Base-by-base conservation (phyloP, 2,888 invertebrate genomes). In the Pachycephus smyrnensis region DNA sequence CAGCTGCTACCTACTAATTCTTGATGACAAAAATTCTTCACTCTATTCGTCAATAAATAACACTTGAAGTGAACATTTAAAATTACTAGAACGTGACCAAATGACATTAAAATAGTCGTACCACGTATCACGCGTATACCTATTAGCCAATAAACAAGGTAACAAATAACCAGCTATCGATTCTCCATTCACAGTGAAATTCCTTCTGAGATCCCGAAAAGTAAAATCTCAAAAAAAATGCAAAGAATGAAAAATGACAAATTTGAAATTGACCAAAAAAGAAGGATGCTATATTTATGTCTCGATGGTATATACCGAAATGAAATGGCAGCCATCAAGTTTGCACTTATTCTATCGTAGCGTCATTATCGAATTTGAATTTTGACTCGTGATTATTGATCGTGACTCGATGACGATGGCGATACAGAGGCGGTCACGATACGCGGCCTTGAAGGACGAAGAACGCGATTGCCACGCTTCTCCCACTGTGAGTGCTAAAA, bases 391-490 rank as follows among this genome's bases (percentile, higher is more conserved):
- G 12, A 3, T 12, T 37, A 1, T 4, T 4, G 37, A 37, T 37
- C 40, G 40, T 55, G 40, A 55, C 40, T 55, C 40, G 40, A 55
- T 40, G 40, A 69, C 69, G 69, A 69, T 69, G 31, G 15, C 11
- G 71, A 71, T 31, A 33, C 32, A 33, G 33, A 71, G 71, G 71
- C 31, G 71, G 71, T 71, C 71, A 71, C 31, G 71, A 31, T 32
- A 33, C 12, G 31, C 73, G 80, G 77, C 89, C 89, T 84, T 89
- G 89, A 85, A 86, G 84, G 84, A 85, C 82, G 77, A 86, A 85
- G 85, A 87, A 86, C 84, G 85, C 83, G 88, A 85, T 86, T 84
- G 76, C 76, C 74, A 55, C 73, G 75, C n/a, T 73, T 76, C 77
- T 30, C 71, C 71, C 71, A 71, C 71, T 32, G 71, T 32, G 71